phyloP scores from a whole-genome alignment of 1,140 invertebrate genomes.

The Phymastichus coffea region DNA sequence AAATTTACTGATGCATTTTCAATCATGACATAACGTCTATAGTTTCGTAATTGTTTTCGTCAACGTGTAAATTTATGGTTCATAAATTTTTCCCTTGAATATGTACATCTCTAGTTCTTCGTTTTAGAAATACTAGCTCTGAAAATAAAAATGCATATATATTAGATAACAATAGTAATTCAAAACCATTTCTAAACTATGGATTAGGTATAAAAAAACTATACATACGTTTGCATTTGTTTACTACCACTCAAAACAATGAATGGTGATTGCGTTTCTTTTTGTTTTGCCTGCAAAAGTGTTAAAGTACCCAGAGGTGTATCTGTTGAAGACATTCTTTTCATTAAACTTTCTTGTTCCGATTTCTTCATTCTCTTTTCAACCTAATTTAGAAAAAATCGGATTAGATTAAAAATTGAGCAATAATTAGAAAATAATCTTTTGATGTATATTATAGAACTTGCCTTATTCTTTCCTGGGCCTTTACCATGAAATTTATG shows the following conservation, averaged over 20 bases:
- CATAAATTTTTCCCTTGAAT: slow-evolving; percentile 4
- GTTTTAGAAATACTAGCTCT: slow-evolving; percentile 48
- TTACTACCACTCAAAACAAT: slow-evolving; percentile 92
- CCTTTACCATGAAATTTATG: slow-evolving; percentile 99
- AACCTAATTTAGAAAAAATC: slow-evolving; percentile 46
- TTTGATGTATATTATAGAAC: no score
- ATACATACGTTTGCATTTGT: slow-evolving; percentile 56
- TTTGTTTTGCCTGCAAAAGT: slow-evolving; percentile 94
- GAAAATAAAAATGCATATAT: slow-evolving; percentile 30
- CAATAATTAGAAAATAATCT: no score
- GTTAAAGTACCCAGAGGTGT: slow-evolving; percentile 93
- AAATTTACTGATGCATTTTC: neutral
- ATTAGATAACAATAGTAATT: neutral
- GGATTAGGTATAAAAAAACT: neutral
- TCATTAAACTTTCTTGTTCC: slow-evolving; percentile 94
- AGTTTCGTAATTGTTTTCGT: neutral
- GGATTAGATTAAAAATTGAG: neutral
- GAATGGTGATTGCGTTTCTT: slow-evolving; percentile 92
- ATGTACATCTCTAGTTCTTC: slow-evolving; percentile 35
- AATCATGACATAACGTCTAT: neutral
- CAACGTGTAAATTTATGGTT: neutral
- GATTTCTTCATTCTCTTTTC: slow-evolving; percentile 96
- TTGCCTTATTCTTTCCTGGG: slow-evolving; percentile 95
- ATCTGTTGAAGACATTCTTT: slow-evolving; percentile 98
- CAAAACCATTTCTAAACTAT: neutral